Conservation (phyloP, 2,888 invertebrate species). For the Catotricha subobsoleta region DNA sequence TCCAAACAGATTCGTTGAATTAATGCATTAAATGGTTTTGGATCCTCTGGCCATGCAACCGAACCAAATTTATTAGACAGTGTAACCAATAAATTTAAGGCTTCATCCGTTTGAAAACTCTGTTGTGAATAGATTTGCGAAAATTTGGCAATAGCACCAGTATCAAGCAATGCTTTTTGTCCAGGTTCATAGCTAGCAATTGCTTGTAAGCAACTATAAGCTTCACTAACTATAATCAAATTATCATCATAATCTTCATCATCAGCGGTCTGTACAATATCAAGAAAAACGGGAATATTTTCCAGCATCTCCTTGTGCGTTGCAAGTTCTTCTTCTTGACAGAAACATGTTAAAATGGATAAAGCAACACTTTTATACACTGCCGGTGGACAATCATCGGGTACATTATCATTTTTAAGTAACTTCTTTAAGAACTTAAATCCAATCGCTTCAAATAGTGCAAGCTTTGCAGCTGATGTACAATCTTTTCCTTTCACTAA, state of each 20-base stretch:
- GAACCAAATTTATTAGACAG: conserved; percentile 55
- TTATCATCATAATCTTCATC: conserved; percentile 73
- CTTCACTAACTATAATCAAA: conserved; percentile 70
- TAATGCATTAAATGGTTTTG: conserved; percentile 62
- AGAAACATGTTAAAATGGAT: conserved; percentile 73
- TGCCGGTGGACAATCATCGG: conserved; percentile 73
- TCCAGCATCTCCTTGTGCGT: conserved; percentile 68
- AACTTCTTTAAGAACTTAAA: conserved; percentile 69
- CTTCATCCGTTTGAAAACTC: conserved; percentile 79
- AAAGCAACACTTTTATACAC: conserved; percentile 84
- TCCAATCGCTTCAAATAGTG: conserved; percentile 78
- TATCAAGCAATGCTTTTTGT: conserved; percentile 57
- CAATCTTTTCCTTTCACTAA: conserved; percentile 70
- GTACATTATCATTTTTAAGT: conserved; percentile 53
- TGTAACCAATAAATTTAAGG: conserved; percentile 59
- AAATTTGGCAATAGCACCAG: conserved; percentile 63
- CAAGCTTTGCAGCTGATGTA: conserved; percentile 52
- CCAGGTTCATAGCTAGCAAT: conserved; percentile 65
- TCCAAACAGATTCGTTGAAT: conserved; percentile 69
- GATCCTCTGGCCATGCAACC: conserved; percentile 58
- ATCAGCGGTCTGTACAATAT: conserved; percentile 68
- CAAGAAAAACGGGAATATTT: conserved; percentile 64
- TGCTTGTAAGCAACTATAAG: conserved; percentile 64
- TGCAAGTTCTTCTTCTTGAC: conserved; percentile 60
- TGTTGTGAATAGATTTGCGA: conserved; percentile 73